Conservation (phyloP, 2,888 invertebrate genomes). For the Caenorhabditis macrosperma region DNA sequence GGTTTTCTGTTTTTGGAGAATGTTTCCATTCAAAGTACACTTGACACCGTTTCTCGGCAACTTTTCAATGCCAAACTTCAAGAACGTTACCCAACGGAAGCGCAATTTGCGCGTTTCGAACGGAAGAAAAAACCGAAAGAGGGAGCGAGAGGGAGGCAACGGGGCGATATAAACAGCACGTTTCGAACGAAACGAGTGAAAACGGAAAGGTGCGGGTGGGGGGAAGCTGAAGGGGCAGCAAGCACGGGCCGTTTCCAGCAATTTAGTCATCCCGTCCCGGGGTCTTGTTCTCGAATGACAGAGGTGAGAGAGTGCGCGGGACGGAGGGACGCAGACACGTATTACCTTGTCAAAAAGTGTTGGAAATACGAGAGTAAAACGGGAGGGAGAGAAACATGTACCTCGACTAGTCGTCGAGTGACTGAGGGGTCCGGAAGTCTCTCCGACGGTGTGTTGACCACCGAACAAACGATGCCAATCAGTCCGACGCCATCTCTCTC, state of each 20-base stretch:
- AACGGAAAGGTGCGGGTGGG: conserved; percentile 11
- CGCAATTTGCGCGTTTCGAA: neutral
- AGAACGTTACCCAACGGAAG: neutral
- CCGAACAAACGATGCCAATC: conserved; percentile 56
- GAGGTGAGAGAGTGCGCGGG: conserved; percentile 11
- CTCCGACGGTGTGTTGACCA: conserved; percentile 43
- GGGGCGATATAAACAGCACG: conserved; percentile 28
- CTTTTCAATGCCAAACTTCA: neutral
- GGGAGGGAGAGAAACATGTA: conserved; percentile 7
- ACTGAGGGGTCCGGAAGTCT: conserved; percentile 40
- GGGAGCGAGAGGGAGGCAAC: conserved; percentile 23
- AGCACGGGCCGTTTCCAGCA: conserved; percentile 24
- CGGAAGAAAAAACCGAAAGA: neutral
- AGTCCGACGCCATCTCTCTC: conserved; percentile 36
- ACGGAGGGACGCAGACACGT: conserved; percentile 32
- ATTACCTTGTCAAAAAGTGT: conserved; percentile 55
- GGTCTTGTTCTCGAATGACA: conserved; percentile 53
- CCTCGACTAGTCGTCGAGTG: conserved; percentile 20
- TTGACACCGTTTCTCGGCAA: neutral
- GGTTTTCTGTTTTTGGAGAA: neutral
- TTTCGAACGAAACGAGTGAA: conserved; percentile 37
- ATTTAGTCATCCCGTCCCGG: conserved; percentile 40
- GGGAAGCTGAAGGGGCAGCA: neutral
- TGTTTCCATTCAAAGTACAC: neutral
- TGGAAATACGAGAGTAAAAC: conserved; percentile 29